Evolutionary conservation across 2,888 invertebrate species (phyloP).

Genomic region (Aethes cnicana): DNA sequence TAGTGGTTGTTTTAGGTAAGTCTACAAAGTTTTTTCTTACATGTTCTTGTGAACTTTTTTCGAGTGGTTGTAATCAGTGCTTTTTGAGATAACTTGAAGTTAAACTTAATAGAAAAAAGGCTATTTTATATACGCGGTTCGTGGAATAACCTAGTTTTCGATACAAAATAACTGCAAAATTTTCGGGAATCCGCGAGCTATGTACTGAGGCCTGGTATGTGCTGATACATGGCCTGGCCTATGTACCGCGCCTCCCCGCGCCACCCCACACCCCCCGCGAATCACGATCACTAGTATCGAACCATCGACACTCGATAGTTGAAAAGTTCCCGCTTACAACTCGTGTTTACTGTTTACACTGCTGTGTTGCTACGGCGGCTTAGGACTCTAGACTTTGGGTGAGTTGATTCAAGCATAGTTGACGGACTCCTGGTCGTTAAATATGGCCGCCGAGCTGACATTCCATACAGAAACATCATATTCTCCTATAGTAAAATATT

Average conservation of each 20-base stretch:
- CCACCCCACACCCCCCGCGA: constrained; percentile 64
- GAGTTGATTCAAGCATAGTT: too few species aligned
- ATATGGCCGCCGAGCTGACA: too few species aligned
- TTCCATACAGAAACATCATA: too few species aligned
- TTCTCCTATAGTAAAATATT: too few species aligned
- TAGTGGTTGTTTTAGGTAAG: too few species aligned
- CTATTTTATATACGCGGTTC: constrained; percentile 38
- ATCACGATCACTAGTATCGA: constrained; percentile 40
- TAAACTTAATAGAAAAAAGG: constrained; percentile 15
- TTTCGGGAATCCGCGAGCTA: constrained; percentile 73
- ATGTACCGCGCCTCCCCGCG: constrained; percentile 66
- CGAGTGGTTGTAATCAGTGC: too few species aligned
- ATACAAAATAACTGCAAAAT: constrained; percentile 81
- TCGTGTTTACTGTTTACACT: neutral
- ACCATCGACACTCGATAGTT: constrained; percentile 63
- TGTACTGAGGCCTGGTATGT: constrained; percentile 59
- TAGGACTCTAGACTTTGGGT: too few species aligned
- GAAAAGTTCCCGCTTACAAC: neutral
- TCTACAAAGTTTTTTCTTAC: too few species aligned
- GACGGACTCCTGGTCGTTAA: too few species aligned
- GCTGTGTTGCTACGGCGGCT: neutral
- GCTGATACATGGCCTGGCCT: constrained; percentile 48
- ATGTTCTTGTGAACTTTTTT: too few species aligned
- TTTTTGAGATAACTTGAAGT: constrained; percentile 1
- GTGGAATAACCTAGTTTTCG: constrained; percentile 79